Percentiles rank a stretch among this genome's conserved stretches.
These are phyloP conservation scores for Lacanobia wlatinum DNA, from an alignment of 2,888 invertebrate genomes.

Conservation along the genomic window DNA sequence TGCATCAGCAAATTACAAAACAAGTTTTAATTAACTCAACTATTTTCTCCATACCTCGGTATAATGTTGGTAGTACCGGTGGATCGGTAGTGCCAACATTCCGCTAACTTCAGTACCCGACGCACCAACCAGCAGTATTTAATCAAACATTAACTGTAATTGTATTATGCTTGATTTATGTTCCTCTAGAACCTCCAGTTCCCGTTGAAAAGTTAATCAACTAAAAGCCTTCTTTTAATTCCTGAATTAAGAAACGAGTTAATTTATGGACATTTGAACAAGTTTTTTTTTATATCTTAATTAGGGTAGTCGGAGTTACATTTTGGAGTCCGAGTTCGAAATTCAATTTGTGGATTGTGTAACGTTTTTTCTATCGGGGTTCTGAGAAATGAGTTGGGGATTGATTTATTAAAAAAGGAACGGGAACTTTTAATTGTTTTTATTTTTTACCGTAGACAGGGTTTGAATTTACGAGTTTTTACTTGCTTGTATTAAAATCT, in stretches of 20 bases:
- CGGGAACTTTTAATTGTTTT: not conserved
- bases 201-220: slow-evolving; percentile 88
- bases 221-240: slow-evolving; percentile 86
- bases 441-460: not conserved
- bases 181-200: slow-evolving; percentile 82
- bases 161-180: slow-evolving; percentile 87
- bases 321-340: slow-evolving; percentile 44
- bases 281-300: slow-evolving; percentile 78
- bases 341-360: slow-evolving; percentile 54
- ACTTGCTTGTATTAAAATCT: not conserved
- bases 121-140: slow-evolving; percentile 67
- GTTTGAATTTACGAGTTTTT: not conserved
- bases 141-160: slow-evolving; percentile 86
- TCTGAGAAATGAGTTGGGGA: slow-evolving; percentile 27
- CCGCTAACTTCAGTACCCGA: slow-evolving; percentile 45
- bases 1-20: slow-evolving; percentile 28
- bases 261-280: slow-evolving; percentile 83
- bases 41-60: slow-evolving; percentile 22
- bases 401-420: slow-evolving; percentile 40
- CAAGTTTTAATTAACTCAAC: slow-evolving; percentile 41
- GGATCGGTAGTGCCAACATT: slow-evolving; percentile 12
- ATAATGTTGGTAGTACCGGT: slow-evolving; percentile 10
- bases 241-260: slow-evolving; percentile 84
- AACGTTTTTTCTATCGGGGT: slow-evolving; percentile 21
- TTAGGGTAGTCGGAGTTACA: slow-evolving; percentile 70